Conservation (phyloP, 2,888 invertebrate genomes). For the Coleophora flavipennella region DNA sequence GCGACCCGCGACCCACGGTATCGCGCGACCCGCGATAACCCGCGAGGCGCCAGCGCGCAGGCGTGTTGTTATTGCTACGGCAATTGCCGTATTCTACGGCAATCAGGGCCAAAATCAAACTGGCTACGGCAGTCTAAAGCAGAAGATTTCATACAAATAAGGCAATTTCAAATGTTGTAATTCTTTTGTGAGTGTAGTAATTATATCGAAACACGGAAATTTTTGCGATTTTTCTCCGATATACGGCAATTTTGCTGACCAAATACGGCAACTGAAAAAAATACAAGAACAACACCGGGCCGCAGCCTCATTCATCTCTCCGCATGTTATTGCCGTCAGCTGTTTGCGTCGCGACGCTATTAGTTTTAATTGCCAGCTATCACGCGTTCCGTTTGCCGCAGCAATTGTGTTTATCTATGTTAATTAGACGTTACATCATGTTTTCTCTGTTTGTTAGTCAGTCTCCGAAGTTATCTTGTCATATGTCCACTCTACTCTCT, state of each 20-base stretch:
- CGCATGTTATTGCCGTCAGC: slow-evolving; percentile 25
- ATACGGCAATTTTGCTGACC: too few relatives aligned
- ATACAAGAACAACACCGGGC: slow-evolving; percentile 17
- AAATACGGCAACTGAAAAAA: too few relatives aligned
- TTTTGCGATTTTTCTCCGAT: too few relatives aligned
- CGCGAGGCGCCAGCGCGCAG: slow-evolving; percentile 48
- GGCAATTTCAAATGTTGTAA: not conserved
- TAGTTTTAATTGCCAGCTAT: slow-evolving; percentile 34
- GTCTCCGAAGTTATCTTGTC: too few relatives aligned
- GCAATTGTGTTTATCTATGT: slow-evolving; percentile 4
- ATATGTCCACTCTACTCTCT: too few relatives aligned
- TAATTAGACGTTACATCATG: slow-evolving; percentile 15
- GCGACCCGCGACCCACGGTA: slow-evolving; percentile 33
- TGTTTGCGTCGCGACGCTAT: slow-evolving; percentile 48
- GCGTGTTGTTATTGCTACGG: too few relatives aligned
- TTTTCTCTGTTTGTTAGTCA: too few relatives aligned
- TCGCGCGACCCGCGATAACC: slow-evolving; percentile 56
- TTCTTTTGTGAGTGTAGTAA: too few relatives aligned
- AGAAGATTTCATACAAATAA: too few relatives aligned
- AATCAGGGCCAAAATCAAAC: too few relatives aligned
- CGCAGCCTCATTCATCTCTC: slow-evolving; percentile 43
- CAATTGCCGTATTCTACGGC: too few relatives aligned
- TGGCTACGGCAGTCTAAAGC: not conserved
- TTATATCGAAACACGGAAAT: too few relatives aligned
- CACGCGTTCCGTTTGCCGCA: slow-evolving; percentile 9